Evolutionary conservation across 2,888 invertebrate species (phyloP), one percentile per base, ranked within the genome.

Genomic region (Mimas tiliae): DNA sequence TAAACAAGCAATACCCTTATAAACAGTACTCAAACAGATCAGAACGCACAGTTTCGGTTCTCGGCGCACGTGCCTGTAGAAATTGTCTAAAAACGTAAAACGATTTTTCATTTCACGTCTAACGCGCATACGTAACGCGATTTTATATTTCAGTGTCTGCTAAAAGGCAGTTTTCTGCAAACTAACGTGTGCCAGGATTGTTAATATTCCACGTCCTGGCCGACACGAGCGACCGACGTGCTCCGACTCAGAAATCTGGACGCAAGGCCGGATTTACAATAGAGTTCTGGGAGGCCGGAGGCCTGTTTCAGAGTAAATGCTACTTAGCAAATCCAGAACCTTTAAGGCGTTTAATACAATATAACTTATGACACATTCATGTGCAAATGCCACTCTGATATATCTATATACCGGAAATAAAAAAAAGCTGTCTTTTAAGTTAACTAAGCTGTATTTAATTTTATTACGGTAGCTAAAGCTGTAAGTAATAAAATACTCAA

Each of bases 81-180:
- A 72, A 71, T 73, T 70, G 71, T 70, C 69, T 68, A 68, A 65
- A 64, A 67, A 51, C 48, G 27, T 65, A 66, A 67, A 69, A 69
- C 72, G 69, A 62, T 69, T 74, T 79, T 81, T 77, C 74, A 76
- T 80, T 80, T 77, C 69, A 71, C 69, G 73, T 70, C 72, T 73
- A 66, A 67, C 65, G 68, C 69, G 72, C 78, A 74, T 76, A 77
- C 66, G 65, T 72, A 76, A 77, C 70, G 72, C 75, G 77, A 81
- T 82, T 83, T 81, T 84, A 84, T 83, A 83, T 83, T 80, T 78
- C 83, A 83, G 81, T 81, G 84, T 84, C 83, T 82, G 82, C 78
- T 84, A 86, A 86, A 86, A 83, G 82, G 81, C 83, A 83, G 81
- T 84, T 86, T 81, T 78, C 74, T 72, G 80, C 73, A 85, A 84